Evolutionary conservation across 2,797 vertebrate genomes (phyloP).

Genomic region (Numenius phaeopus): DNA sequence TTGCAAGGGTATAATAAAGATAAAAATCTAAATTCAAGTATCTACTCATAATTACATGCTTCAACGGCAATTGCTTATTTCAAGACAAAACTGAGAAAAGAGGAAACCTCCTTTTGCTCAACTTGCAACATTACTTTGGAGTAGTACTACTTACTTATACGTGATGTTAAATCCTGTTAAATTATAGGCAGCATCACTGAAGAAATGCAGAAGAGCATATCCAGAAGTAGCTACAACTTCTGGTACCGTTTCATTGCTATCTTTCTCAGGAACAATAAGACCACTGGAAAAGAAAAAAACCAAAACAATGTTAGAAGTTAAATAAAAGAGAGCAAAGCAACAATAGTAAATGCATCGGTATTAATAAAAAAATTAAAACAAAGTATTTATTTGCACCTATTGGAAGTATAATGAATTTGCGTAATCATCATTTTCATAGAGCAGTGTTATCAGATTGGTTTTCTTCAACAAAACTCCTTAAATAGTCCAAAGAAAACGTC

Average conservation of each 20-base stretch:
- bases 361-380: background rate
- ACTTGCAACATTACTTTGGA: background rate
- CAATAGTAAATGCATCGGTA: background rate
- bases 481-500: background rate
- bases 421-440: background rate
- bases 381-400: background rate
- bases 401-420: background rate
- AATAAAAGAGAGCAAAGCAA: background rate
- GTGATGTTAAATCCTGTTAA: slow-evolving; percentile 98
- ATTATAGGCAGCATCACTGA: slow-evolving; percentile 98
- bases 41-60: background rate
- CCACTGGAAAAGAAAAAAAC: slow-evolving; percentile 82
- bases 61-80: background rate
- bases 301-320: background rate
- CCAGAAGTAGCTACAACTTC: slow-evolving; percentile 94
- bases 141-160: slow-evolving; percentile 87
- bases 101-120: background rate
- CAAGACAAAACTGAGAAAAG: background rate
- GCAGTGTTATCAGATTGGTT: background rate
- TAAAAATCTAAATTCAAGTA: background rate
- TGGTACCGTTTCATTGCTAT: slow-evolving; percentile 91
- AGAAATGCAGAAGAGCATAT: slow-evolving; percentile 94
- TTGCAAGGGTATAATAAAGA: background rate
- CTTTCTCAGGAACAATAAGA: slow-evolving; percentile 93
- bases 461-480: background rate